Conservation (phyloP, 2,113 vertebrate species). For the Percina caprodes region DNA sequence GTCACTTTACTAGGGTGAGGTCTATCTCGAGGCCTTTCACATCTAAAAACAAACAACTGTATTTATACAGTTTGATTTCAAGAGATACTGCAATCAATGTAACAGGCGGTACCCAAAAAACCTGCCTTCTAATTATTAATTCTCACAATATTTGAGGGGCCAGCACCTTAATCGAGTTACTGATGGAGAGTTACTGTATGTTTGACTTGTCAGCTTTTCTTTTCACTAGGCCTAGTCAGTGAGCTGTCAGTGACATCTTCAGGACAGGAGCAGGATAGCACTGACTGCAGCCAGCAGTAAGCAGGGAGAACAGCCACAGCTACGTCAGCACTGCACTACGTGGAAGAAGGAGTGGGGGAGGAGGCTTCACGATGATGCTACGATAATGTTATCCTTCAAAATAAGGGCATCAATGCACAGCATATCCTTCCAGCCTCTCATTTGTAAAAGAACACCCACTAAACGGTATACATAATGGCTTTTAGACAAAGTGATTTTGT, state of each 20-base stretch:
- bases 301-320: not conserved
- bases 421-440: not conserved
- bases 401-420: conserved; percentile 21
- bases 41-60: conserved; percentile 56
- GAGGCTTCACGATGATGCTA: conserved; percentile 30
- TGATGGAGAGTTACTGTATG: not conserved
- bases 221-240: not conserved
- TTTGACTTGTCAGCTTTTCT: not conserved
- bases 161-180: not conserved
- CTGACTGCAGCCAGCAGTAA: conserved; percentile 28
- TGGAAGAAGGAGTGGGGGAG: conserved; percentile 59
- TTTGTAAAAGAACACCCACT: not conserved
- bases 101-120: conserved; percentile 17
- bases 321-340: conserved; percentile 75
- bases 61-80: conserved; percentile 61
- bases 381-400: conserved; percentile 59
- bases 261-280: not conserved
- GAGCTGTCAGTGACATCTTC: conserved; percentile 50
- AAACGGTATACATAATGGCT: rapidly evolving
- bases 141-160: too few species aligned
- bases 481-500: rapidly evolving
- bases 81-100: conserved; percentile 57
- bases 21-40: conserved; percentile 46
- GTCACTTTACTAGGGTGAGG: conserved; percentile 42
- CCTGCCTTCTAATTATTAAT: conserved; percentile 7